These are phyloP conservation scores for Acanthosepion pharaonis DNA, from an alignment of 2,888 invertebrate genomes.

Conservation along the genomic window DNA sequence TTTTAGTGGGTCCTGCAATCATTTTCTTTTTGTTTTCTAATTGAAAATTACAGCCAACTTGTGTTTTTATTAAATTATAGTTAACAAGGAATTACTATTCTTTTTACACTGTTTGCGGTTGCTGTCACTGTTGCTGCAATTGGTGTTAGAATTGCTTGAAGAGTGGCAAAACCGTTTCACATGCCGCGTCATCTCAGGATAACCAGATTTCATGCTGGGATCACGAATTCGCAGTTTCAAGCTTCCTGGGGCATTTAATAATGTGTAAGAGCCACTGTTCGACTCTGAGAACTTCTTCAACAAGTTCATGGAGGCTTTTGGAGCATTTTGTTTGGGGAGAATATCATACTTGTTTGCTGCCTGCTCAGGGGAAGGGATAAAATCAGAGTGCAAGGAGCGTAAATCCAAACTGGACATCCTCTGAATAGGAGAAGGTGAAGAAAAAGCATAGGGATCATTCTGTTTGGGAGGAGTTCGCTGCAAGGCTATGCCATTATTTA, in stretches of 20 bases:
- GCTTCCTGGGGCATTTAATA: constrained; percentile 41
- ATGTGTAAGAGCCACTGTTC: background rate
- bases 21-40: no score
- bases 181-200: background rate
- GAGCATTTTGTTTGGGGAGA: background rate
- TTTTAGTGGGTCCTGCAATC: background rate
- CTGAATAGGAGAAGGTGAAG: background rate
- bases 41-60: no score
- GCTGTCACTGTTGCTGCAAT: background rate
- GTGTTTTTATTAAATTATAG: no score
- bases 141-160: background rate
- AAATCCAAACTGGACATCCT: background rate
- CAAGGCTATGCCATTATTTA: background rate
- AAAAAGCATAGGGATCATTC: background rate
- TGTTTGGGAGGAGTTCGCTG: background rate
- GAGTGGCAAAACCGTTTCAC: background rate
- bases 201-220: background rate
- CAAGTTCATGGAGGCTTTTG: constrained; percentile 24
- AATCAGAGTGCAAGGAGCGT: background rate
- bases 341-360: constrained; percentile 25
- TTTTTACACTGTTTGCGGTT: constrained; percentile 41
- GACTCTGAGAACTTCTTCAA: constrained; percentile 22
- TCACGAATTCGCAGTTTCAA: constrained; percentile 45
- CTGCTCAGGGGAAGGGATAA: background rate
- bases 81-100: constrained; percentile 2